Evolutionary conservation across 2,888 invertebrate species (phyloP), one percentile per base, ranked within the genome.

Genomic region (Phengaris arion): DNA sequence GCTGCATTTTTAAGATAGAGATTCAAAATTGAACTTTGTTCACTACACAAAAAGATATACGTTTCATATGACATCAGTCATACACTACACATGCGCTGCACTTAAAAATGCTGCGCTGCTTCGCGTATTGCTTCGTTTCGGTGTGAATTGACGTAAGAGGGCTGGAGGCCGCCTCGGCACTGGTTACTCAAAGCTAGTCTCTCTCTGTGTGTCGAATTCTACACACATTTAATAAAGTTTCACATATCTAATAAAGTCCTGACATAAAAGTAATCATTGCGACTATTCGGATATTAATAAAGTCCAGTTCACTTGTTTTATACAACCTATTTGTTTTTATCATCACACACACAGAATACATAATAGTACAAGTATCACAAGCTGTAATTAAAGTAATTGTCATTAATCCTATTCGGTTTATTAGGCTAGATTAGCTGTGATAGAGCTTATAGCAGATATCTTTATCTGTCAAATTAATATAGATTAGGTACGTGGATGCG

Each of bases 391-490:
- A 35, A 64, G 64, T 6, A 64, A 35, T 45, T 35, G 8, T 48
- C 1, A 35, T 64, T 35, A 64, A 6, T 64, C 5, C 59, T 10
- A 35, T 35, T 15, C 22, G 59, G 59, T 22, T 10, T 72, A 52
- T 72, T 48, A 15, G 15, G 1, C 69, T 46, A 48, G n/a, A 69
- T 48, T 22, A 69, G 48, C 12, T 0, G 10, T 54, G 52, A 72
- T 54, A 54, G 52, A 72, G 54, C 72, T 69, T 69, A 69, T 0
- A 35, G 12, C 35, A 64, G 7, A 72, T 54, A 72, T 22, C 35
- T 72, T 54, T 72, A 72, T 54, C 72, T 54, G 72, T 35, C 22
- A 72, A 13, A 72, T 54, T 72, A 72, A 72, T 72, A 52, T 52
- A 70, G 52, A 70, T 72, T 72, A 22, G 22, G 22, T 22, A 54